These are phyloP conservation scores for Mya arenaria DNA, from an alignment of 1,140 invertebrate genomes.

Conservation along the genomic window DNA sequence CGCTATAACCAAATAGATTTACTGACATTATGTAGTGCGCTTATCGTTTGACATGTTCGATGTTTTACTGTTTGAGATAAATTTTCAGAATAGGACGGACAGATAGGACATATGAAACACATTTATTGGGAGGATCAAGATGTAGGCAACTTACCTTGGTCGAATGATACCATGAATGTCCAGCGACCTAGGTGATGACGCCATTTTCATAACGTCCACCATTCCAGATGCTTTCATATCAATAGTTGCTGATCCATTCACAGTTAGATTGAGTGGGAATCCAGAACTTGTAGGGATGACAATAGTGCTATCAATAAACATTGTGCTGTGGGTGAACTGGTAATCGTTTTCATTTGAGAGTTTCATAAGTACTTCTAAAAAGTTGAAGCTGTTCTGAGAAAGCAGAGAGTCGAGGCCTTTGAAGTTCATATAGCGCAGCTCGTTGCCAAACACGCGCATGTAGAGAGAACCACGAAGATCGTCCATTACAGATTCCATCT, in stretches of 20 bases:
- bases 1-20: conserved; percentile 82
- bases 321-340: conserved; percentile 84
- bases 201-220: conserved; percentile 85
- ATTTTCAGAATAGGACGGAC: too few species aligned
- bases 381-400: conserved; percentile 57
- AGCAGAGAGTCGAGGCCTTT: conserved; percentile 50
- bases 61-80: not conserved
- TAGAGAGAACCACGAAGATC: conserved; percentile 75
- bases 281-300: conserved; percentile 91
- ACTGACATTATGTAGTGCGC: not conserved
- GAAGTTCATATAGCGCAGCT: conserved; percentile 80
- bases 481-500: conserved; percentile 59
- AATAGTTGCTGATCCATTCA: conserved; percentile 92
- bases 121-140: too few species aligned
- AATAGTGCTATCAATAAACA: conserved; percentile 90
- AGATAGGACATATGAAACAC: too few species aligned
- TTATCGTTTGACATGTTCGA: not conserved
- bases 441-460: conserved; percentile 81
- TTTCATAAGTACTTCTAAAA: conserved; percentile 83
- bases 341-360: conserved; percentile 76
- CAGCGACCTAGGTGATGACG: conserved; percentile 79
- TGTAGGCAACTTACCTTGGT: conserved; percentile 68
- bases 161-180: conserved; percentile 68
- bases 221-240: conserved; percentile 88
- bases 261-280: conserved; percentile 90